Evolutionary conservation across 2,113 vertebrate species (phyloP).

Genomic region (Tragelaphus buxtoni): DNA sequence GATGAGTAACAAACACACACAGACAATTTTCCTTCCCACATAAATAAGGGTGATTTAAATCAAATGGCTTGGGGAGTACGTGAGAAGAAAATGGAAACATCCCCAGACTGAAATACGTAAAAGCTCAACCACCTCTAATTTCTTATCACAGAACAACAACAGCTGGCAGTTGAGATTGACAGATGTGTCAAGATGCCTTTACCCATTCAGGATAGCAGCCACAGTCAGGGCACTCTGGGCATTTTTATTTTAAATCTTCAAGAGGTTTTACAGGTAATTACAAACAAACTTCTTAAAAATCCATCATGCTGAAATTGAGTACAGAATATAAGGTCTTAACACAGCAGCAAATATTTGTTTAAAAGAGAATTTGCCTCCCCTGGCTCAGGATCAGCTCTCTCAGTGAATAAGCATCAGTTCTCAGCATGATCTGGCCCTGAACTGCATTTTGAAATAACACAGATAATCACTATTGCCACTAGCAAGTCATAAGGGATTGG

Average conservation of each 20-base stretch:
- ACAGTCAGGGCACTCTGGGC: background rate
- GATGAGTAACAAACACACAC: conserved; percentile 38
- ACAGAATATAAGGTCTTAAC: conserved; percentile 39
- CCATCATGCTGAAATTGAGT: conserved; percentile 17
- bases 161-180: background rate
- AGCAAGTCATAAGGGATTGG: background rate
- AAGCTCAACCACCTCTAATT: conserved; percentile 26
- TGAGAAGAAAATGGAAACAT: conserved; percentile 46
- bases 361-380: conserved; percentile 22
- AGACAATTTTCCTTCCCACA: conserved; percentile 42
- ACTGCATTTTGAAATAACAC: conserved; percentile 45
- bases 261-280: conserved; percentile 26
- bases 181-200: background rate
- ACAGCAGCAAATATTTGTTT: conserved; percentile 53
- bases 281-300: conserved; percentile 5
- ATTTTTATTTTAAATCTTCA: conserved; percentile 43
- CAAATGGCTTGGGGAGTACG: conserved; percentile 36
- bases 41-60: conserved; percentile 67
- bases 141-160: background rate
- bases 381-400: background rate
- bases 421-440: conserved; percentile 46
- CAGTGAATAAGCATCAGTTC: conserved; percentile 10
- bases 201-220: background rate
- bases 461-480: conserved; percentile 25
- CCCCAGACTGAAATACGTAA: conserved; percentile 38